phyloP scores from a whole-genome alignment of 2,797 vertebrate species.

The Anomalospiza imberbis region DNA sequence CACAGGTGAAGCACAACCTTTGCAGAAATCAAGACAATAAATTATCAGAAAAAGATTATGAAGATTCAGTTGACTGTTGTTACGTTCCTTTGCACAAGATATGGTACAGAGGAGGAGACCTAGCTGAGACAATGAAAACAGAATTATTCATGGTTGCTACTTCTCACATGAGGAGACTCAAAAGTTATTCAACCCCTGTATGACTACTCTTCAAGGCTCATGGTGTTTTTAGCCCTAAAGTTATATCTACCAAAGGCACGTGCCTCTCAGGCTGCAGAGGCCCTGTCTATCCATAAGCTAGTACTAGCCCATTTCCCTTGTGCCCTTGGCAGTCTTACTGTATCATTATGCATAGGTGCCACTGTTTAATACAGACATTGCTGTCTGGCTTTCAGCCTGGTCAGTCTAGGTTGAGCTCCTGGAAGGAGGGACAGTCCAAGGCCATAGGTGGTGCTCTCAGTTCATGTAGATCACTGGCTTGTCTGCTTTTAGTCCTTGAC shows the following conservation, averaged over 20 bases:
- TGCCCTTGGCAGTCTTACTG: not conserved
- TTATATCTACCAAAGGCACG: not conserved
- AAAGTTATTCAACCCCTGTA: not conserved
- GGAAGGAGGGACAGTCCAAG: not conserved
- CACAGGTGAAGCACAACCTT: not conserved
- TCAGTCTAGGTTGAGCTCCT: not conserved
- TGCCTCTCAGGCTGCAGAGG: not conserved
- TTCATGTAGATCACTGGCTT: not conserved
- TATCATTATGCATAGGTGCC: not conserved
- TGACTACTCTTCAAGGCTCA: not conserved
- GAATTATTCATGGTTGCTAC: not conserved
- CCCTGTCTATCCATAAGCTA: not conserved
- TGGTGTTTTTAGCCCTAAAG: not conserved
- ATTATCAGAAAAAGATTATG: not conserved
- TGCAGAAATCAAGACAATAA: not conserved
- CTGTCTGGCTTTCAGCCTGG: not conserved
- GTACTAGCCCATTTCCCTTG: not conserved
- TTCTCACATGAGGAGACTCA: not conserved
- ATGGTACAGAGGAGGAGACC: not conserved
- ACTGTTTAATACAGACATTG: not conserved
- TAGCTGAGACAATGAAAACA: not conserved
- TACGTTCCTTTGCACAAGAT: not conserved
- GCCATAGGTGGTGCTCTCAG: not conserved
- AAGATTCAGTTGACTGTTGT: not conserved
- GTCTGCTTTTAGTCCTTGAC: not conserved